Conservation (phyloP, 1,140 invertebrate genomes). For the Neodiprion pinetum region DNA sequence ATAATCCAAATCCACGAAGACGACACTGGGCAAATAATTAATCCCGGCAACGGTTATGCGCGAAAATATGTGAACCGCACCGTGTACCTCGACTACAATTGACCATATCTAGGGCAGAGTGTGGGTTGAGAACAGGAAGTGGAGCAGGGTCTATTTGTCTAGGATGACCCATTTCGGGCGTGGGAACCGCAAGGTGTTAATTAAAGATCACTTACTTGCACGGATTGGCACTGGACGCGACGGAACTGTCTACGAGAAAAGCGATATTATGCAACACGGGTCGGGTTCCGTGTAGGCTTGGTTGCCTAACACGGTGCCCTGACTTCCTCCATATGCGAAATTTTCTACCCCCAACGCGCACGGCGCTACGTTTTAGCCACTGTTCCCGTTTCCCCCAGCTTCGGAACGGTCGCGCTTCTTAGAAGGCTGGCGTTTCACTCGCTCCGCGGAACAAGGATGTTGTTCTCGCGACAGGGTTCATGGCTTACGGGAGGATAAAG, state of each 20-base stretch:
- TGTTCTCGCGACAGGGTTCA: background rate
- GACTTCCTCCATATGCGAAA: conserved; percentile 35
- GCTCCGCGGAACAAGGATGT: conserved; percentile 17
- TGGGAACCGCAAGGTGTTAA: background rate
- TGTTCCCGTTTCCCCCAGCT: conserved; percentile 18
- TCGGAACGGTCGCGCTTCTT: conserved; percentile 26
- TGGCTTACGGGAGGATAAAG: background rate
- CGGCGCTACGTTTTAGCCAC: conserved; percentile 21
- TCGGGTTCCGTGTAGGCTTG: conserved; percentile 33
- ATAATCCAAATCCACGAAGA: background rate
- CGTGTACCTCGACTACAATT: background rate
- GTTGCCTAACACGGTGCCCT: conserved; percentile 35
- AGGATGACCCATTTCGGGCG: conserved; percentile 3
- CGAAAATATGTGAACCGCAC: no score
- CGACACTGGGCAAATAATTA: no score
- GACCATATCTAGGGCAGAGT: background rate
- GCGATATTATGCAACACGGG: conserved; percentile 16
- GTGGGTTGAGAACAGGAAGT: background rate
- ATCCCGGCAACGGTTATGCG: no score
- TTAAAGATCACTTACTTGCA: conserved; percentile 10
- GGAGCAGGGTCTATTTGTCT: background rate
- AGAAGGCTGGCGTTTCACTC: conserved; percentile 38
- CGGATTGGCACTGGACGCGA: background rate
- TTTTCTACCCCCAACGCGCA: conserved; percentile 17
- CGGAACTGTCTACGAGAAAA: conserved; percentile 2